These are phyloP conservation scores for Ctenoplectra terminalis DNA, from an alignment of 1,140 invertebrate genomes.

Conservation along the genomic window DNA sequence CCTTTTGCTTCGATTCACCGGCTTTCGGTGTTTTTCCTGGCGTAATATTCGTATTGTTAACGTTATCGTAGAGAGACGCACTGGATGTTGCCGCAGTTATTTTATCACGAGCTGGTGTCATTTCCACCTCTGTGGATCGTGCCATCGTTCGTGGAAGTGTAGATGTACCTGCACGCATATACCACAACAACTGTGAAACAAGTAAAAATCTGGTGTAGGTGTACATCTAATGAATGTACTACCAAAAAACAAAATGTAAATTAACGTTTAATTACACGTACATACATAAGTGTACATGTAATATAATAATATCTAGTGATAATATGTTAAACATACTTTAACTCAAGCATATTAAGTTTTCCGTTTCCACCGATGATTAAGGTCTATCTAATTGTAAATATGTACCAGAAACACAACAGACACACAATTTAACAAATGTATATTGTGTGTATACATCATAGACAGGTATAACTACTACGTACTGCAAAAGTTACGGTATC, in stretches of 20 bases:
- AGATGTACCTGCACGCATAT: constrained; percentile 82
- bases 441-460: too few species aligned
- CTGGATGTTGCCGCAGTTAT: constrained; percentile 92
- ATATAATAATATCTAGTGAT: too few species aligned
- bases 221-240: background rate
- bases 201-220: constrained; percentile 39
- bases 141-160: constrained; percentile 91
- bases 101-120: constrained; percentile 86
- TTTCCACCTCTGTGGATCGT: constrained; percentile 87
- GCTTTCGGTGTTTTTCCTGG: constrained; percentile 74
- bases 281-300: too few species aligned
- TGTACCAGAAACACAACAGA: too few species aligned
- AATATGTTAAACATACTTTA: too few species aligned
- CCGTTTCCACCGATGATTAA: too few species aligned
- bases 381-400: too few species aligned
- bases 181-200: background rate
- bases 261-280: constrained; percentile 38
- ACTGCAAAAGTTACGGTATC: constrained; percentile 87
- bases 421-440: too few species aligned
- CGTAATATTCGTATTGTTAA: constrained; percentile 81
- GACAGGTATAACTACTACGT: too few species aligned
- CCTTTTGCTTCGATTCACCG: constrained; percentile 76
- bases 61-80: constrained; percentile 95
- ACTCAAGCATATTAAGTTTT: too few species aligned
- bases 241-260: background rate